Conservation (phyloP, 2,113 vertebrate genomes). For the Pseudois nayaur region DNA sequence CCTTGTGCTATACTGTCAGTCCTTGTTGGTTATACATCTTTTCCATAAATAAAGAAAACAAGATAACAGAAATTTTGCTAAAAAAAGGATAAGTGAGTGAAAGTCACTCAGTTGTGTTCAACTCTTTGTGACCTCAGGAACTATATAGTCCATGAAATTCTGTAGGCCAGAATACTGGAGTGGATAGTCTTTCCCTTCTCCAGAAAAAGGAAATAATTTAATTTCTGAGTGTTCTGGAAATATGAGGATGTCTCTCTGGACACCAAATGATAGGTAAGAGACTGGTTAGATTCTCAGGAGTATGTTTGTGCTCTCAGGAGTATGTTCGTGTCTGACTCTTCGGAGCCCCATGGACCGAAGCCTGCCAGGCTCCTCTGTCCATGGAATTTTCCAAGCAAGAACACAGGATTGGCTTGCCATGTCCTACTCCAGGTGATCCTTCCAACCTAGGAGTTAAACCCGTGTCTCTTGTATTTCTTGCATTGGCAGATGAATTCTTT, state of each 20-base stretch:
- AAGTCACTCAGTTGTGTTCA: not conserved
- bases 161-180: not conserved
- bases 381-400: not conserved
- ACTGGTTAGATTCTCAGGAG: not conserved
- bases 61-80: not conserved
- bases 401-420: not conserved
- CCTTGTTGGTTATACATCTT: not conserved
- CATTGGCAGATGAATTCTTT: not conserved
- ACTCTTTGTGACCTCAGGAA: not conserved
- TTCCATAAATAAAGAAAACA: not conserved
- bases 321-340: not conserved
- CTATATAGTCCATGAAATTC: not conserved
- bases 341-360: not conserved
- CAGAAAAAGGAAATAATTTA: not conserved
- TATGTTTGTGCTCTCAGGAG: not conserved
- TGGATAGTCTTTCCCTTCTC: not conserved
- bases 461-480: not conserved
- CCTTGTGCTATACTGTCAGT: fast-evolving
- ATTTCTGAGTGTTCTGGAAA: not conserved
- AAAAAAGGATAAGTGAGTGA: not conserved
- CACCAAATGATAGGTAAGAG: not conserved
- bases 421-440: not conserved
- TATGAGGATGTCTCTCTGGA: not conserved
- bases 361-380: not conserved
- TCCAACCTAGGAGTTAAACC: not conserved